phyloP scores from a whole-genome alignment of 1,140 invertebrate species.

The Stegodyphus mimosarum region DNA sequence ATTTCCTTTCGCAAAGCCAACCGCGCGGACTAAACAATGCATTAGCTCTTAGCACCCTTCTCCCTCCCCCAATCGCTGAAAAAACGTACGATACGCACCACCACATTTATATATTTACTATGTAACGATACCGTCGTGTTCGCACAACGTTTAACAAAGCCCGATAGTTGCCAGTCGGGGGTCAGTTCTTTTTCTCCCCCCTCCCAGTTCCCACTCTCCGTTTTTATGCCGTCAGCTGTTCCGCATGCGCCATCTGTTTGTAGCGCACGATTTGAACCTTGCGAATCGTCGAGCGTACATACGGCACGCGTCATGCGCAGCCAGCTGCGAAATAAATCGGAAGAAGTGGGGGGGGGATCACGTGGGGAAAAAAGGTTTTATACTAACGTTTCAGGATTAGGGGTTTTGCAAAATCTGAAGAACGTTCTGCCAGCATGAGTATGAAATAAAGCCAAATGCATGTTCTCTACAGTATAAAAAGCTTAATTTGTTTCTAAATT shows the following conservation, averaged over 20 bases:
- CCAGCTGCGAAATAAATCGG: slow-evolving; percentile 23
- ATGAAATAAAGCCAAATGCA: no score
- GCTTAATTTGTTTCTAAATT: no score
- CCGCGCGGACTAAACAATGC: neutral
- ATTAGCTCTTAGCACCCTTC: neutral
- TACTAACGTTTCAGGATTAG: no score
- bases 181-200: slow-evolving; percentile 7
- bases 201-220: neutral
- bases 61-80: neutral
- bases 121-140: slow-evolving; percentile 54
- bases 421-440: no score
- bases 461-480: no score
- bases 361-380: no score
- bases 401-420: no score
- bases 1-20: no score
- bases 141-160: slow-evolving; percentile 57
- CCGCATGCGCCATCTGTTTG: slow-evolving; percentile 44
- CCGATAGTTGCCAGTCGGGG: slow-evolving; percentile 23
- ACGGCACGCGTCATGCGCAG: slow-evolving; percentile 25
- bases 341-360: neutral
- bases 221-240: slow-evolving; percentile 32
- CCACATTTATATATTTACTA: slow-evolving; percentile 48
- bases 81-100: slow-evolving; percentile 25
- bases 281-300: slow-evolving; percentile 33
- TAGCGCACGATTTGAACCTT: slow-evolving; percentile 28